Evolutionary conservation across 2,797 vertebrate genomes (phyloP).

Genomic region (Odontamblyopus lacepedii): DNA sequence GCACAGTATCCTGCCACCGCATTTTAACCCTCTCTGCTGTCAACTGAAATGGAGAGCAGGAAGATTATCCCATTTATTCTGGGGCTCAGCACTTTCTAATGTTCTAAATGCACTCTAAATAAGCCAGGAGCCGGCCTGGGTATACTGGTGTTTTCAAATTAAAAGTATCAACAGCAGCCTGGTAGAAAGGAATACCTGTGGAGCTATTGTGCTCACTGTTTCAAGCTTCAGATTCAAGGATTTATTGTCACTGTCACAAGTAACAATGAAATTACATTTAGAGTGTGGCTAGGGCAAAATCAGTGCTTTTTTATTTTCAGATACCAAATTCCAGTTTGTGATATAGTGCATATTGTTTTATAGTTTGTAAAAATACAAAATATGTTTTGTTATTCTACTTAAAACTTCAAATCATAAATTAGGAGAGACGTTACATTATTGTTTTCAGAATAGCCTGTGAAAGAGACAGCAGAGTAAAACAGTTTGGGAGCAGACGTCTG

Average conservation of each 20-base stretch:
- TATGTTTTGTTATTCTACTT: background rate
- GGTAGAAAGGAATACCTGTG: background rate
- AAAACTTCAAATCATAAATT: background rate
- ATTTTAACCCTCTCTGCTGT: conserved; percentile 67
- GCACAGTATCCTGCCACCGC: conserved; percentile 59
- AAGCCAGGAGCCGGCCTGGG: conserved; percentile 29
- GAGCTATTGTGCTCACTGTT: background rate
- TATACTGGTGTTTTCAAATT: conserved; percentile 29
- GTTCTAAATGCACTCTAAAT: conserved; percentile 43
- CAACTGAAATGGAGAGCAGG: conserved; percentile 70
- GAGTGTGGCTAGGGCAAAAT: too few relatives aligned
- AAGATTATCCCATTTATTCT: conserved; percentile 70
- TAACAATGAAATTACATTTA: too few relatives aligned
- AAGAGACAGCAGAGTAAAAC: conserved; percentile 1
- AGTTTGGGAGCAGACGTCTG: conserved; percentile 36
- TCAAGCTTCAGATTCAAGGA: too few relatives aligned
- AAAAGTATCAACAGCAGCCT: conserved; percentile 17
- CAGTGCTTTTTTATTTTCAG: too few relatives aligned
- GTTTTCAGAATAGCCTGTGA: background rate
- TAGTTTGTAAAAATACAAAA: background rate
- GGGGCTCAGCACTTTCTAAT: conserved; percentile 62
- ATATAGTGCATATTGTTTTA: too few relatives aligned
- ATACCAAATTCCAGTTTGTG: too few relatives aligned
- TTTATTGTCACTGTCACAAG: too few relatives aligned
- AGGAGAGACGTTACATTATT: background rate